phyloP scores from a whole-genome alignment of 2,888 invertebrate genomes.

The Polydrusus cervinus region DNA sequence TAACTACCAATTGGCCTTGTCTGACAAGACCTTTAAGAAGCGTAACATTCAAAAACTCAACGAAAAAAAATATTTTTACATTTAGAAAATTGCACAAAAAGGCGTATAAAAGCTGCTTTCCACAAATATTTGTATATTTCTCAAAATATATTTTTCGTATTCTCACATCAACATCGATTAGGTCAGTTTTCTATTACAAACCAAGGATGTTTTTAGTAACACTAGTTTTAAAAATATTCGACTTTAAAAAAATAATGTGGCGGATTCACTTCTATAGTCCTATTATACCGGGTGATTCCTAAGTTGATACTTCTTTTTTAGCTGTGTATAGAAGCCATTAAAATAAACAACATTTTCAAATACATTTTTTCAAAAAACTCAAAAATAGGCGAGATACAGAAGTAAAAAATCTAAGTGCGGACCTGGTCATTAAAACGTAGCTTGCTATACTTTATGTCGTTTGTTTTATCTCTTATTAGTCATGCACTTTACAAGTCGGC shows the following conservation, averaged over 20 bases:
- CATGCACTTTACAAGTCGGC: too few relatives aligned
- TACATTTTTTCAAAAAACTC: too few relatives aligned
- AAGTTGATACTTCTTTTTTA: too few relatives aligned
- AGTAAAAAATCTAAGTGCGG: too few relatives aligned
- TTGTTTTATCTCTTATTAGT: too few relatives aligned
- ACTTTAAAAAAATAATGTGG: neutral
- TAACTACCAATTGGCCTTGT: constrained; percentile 16
- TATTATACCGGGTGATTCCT: too few relatives aligned
- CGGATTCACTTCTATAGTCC: too few relatives aligned
- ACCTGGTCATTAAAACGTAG: too few relatives aligned
- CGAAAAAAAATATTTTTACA: constrained; percentile 30
- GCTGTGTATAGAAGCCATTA: too few relatives aligned
- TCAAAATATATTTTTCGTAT: constrained; percentile 50
- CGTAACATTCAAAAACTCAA: constrained; percentile 33
- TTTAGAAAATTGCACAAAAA: constrained; percentile 51
- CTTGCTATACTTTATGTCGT: too few relatives aligned
- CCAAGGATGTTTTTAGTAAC: neutral
- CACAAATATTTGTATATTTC: constrained; percentile 49
- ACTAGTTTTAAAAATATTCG: neutral
- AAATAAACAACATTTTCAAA: too few relatives aligned
- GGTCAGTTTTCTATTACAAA: constrained; percentile 33
- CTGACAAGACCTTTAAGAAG: constrained; percentile 41
- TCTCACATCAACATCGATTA: constrained; percentile 32
- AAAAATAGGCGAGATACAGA: too few relatives aligned
- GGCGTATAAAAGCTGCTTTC: constrained; percentile 47